Conservation (phyloP, 2,797 vertebrate species). For the Enteromius fasciolatus region DNA sequence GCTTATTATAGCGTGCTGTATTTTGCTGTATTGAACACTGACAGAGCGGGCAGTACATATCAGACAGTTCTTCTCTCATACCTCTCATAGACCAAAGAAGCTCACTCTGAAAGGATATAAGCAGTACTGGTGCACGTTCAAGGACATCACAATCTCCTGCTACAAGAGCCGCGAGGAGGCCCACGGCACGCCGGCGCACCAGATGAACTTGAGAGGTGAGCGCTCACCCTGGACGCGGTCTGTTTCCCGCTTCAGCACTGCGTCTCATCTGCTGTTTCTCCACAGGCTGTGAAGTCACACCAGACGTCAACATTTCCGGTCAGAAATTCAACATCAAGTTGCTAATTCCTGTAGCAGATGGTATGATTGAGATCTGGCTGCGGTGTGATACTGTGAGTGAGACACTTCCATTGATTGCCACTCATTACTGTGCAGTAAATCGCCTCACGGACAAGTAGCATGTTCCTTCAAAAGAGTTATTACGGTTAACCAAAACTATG, state of each 20-base stretch:
- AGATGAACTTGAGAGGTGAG: constrained; percentile 97
- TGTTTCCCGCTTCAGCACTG: neutral
- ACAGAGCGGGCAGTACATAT: neutral
- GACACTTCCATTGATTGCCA: neutral
- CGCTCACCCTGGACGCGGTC: neutral
- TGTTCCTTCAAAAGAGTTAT: neutral
- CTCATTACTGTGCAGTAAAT: neutral
- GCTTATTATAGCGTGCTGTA: neutral
- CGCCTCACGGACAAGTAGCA: too few species aligned
- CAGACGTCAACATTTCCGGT: constrained; percentile 98
- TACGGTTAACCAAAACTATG: neutral
- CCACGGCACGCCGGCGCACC: constrained; percentile 90
- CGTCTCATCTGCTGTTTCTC: constrained; percentile 32
- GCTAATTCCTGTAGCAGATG: constrained; percentile 95
- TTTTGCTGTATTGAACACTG: neutral
- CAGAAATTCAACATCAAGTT: constrained; percentile 99
- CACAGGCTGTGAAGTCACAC: constrained; percentile 96
- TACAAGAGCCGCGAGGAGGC: constrained; percentile 98
- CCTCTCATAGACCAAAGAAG: constrained; percentile 90
- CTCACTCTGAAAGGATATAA: constrained; percentile 98
- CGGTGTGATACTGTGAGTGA: constrained; percentile 92
- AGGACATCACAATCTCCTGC: constrained; percentile 98
- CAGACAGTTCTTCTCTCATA: neutral
- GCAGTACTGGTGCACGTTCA: constrained; percentile 99
- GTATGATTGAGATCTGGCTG: constrained; percentile 99